A percentile compares a stretch with the other conserved stretches of the same genome.
phyloP scores from a whole-genome alignment of 2,888 invertebrate genomes.

The Candidula unifasciata region DNA sequence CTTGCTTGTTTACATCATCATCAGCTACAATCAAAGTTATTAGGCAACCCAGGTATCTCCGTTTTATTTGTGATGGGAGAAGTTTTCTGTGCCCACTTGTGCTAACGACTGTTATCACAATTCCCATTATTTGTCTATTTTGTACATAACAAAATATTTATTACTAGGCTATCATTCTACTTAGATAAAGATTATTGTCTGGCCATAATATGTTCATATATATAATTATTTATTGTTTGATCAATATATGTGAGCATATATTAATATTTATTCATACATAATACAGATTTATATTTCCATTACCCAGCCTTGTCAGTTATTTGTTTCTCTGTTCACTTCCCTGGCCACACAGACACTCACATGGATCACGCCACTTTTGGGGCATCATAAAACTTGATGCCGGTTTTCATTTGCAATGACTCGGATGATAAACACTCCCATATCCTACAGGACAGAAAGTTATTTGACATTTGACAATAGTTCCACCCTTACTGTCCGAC shows the following conservation, averaged over 20 bases:
- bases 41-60: background rate
- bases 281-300: slow-evolving; percentile 33
- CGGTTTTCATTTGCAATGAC: too few species aligned
- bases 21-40: background rate
- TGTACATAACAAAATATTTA: background rate
- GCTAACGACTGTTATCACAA: too few species aligned
- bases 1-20: background rate
- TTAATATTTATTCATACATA: slow-evolving; percentile 27
- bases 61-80: background rate
- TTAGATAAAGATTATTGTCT: slow-evolving; percentile 20
- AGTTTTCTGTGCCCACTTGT: background rate
- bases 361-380: too few species aligned
- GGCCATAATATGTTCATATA: slow-evolving; percentile 28
- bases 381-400: too few species aligned
- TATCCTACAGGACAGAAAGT: too few species aligned
- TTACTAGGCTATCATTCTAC: slow-evolving; percentile 36
- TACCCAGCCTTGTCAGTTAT: background rate
- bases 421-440: too few species aligned
- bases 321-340: too few species aligned
- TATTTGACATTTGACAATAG: too few species aligned
- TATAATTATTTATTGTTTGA: slow-evolving; percentile 20
- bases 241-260: slow-evolving; percentile 25
- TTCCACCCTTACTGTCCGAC: too few species aligned
- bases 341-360: too few species aligned
- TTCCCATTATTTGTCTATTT: background rate